Evolutionary conservation across 2,888 invertebrate species (phyloP), one percentile per base, ranked within the genome.

Genomic region (Molanna angustata): DNA sequence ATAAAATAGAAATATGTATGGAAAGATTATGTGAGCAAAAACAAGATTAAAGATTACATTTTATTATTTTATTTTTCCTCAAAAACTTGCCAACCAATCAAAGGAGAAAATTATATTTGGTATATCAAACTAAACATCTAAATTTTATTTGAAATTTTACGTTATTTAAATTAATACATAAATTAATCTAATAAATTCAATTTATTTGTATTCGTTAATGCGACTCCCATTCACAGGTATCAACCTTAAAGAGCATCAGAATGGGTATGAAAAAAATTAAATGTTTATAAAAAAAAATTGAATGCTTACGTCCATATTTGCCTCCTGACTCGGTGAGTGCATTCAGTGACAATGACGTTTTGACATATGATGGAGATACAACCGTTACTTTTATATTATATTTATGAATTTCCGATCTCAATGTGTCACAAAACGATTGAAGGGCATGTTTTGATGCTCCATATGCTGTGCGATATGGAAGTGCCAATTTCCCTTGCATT

Each of bases 371-470:
- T 31, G 97, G 95, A 69, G 88, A 92, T 13, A 95, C 78, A n/a
- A 91, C 84, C n/a, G 90, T 88, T 3, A 98, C 90, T 65, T 85
- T 76, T 35, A 98, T 77, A 54, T 89, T 87, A 61, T 85, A 76
- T 52, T 82, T 77, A 35, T 82, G 73, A 60, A 95, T 80, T 80
- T 99, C 99, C 19, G 94, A 88, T 62, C 97, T 78, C 37, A 97
- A 74, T 27, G 86, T 83, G 71, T 99, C 98, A 59, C 88, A 88
- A 75, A 95, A 96, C 11, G 95, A 96, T 76, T 97, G 93, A 50
- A 94, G 64, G 1, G 96, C 96, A 78, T 96, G 95, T 70, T 97
- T 97, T 0, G 95, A 91, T 14, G 96, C 94, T 48, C 88, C 82
- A 76, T 97, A 94, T 0, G 92, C 86, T 32, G 92, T 88, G 51